A percentile compares a stretch with the other conserved stretches of the same genome.
These are phyloP conservation scores for Mycalesis mineus DNA, from an alignment of 2,888 invertebrate species.

Conservation along the genomic window DNA sequence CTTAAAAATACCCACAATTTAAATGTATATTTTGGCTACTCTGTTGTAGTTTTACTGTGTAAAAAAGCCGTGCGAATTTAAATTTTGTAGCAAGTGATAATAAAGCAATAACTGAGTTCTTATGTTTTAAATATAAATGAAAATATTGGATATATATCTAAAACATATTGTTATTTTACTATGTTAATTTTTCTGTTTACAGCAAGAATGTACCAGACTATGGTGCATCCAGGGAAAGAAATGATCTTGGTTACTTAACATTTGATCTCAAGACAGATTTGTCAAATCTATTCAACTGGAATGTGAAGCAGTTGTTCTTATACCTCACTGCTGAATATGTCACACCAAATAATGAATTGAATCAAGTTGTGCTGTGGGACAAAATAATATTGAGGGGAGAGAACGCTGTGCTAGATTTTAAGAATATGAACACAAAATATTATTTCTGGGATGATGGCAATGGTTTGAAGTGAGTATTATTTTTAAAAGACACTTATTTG, in stretches of 20 bases:
- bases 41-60: not conserved
- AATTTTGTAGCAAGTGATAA: too few species aligned
- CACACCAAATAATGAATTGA: slow-evolving; percentile 90
- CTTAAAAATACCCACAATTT: not conserved
- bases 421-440: slow-evolving; percentile 97
- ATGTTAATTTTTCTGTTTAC: slow-evolving; percentile 46
- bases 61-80: too few species aligned
- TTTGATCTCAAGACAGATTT: slow-evolving; percentile 97
- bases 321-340: slow-evolving; percentile 98
- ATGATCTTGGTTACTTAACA: slow-evolving; percentile 96
- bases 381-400: slow-evolving; percentile 97
- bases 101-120: too few species aligned
- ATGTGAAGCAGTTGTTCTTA: slow-evolving; percentile 97
- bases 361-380: slow-evolving; percentile 98
- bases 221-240: slow-evolving; percentile 93
- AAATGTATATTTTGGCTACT: not conserved
- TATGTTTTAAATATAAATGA: too few species aligned
- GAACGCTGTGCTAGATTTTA: slow-evolving; percentile 93
- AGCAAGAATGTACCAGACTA: slow-evolving; percentile 98
- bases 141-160: too few species aligned
- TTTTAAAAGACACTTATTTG: too few species aligned
- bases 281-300: slow-evolving; percentile 97
- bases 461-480: slow-evolving; percentile 85
- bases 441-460: slow-evolving; percentile 99
- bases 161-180: too few species aligned